Evolutionary conservation across 2,888 invertebrate genomes (phyloP).

Genomic region (Cotesia congregata): DNA sequence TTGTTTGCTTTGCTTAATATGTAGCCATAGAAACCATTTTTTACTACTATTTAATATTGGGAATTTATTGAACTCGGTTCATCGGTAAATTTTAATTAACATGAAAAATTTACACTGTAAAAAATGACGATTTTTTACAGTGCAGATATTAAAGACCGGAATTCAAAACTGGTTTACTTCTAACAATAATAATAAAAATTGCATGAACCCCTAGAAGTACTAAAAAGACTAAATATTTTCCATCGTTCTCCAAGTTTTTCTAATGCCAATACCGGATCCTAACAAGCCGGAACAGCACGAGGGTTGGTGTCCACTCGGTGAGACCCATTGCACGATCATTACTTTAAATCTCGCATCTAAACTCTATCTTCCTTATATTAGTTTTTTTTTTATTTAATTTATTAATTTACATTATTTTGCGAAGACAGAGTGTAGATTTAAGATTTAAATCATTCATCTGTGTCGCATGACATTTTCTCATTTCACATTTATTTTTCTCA

Average conservation of each 20-base stretch:
- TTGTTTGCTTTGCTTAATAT: constrained; percentile 56
- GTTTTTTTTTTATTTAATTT: constrained; percentile 23
- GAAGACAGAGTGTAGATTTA: constrained; percentile 39
- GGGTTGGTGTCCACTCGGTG: constrained; percentile 90
- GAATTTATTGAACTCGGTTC: not conserved
- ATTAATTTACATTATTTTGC: constrained; percentile 29
- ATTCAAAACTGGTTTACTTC: constrained; percentile 11
- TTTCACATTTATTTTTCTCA: constrained; percentile 30
- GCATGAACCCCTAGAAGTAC: constrained; percentile 42
- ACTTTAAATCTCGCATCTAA: constrained; percentile 54
- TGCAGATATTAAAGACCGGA: not conserved
- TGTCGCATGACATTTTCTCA: constrained; percentile 24
- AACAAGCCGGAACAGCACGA: constrained; percentile 91
- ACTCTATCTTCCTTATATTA: constrained; percentile 22
- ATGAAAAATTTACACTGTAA: not conserved
- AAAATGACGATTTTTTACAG: not conserved
- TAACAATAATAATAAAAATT: constrained; percentile 16
- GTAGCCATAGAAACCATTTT: constrained; percentile 47
- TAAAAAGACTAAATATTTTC: constrained; percentile 41
- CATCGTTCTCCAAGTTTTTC: constrained; percentile 65
- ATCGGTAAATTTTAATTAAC: not conserved
- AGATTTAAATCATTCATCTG: constrained; percentile 43
- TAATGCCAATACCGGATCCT: constrained; percentile 86
- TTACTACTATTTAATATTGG: constrained; percentile 38
- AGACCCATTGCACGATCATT: constrained; percentile 70